These are phyloP conservation scores for Drosophila aldrichi DNA, from an alignment of 2,888 invertebrate species.

Conservation along the genomic window DNA sequence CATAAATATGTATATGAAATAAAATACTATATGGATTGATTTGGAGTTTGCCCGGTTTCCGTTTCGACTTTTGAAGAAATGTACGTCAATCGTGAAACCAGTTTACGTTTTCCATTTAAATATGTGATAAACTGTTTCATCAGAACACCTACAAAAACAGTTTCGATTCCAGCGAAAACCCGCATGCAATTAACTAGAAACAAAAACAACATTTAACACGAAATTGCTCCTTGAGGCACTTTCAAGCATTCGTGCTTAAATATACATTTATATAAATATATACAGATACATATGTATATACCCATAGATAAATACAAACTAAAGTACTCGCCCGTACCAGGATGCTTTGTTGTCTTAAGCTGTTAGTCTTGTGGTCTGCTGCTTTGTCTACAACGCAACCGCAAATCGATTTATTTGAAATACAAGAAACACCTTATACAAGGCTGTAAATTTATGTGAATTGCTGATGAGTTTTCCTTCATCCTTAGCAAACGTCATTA, in stretches of 20 bases:
- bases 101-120: constrained; percentile 59
- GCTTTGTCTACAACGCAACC: constrained; percentile 24
- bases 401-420: constrained; percentile 37
- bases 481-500: constrained; percentile 5
- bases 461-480: constrained; percentile 10
- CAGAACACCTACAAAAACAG: constrained; percentile 47
- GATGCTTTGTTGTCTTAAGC: constrained; percentile 27
- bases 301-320: neutral
- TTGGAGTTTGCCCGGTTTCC: constrained; percentile 2
- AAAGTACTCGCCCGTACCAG: constrained; percentile 29
- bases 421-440: constrained; percentile 3
- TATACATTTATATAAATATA: constrained; percentile 2
- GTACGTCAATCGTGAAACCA: constrained; percentile 61
- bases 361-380: constrained; percentile 34
- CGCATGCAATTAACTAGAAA: constrained; percentile 10
- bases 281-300: neutral
- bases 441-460: constrained; percentile 6
- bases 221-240: constrained; percentile 13
- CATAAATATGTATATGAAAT: neutral
- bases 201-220: constrained; percentile 4
- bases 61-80: neutral
- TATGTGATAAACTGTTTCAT: constrained; percentile 51
- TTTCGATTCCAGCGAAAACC: constrained; percentile 42
- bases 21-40: neutral
- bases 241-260: constrained; percentile 11